Base-by-base conservation (phyloP, 2,797 vertebrate species). In the Hapalemur alaotrensis region DNA sequence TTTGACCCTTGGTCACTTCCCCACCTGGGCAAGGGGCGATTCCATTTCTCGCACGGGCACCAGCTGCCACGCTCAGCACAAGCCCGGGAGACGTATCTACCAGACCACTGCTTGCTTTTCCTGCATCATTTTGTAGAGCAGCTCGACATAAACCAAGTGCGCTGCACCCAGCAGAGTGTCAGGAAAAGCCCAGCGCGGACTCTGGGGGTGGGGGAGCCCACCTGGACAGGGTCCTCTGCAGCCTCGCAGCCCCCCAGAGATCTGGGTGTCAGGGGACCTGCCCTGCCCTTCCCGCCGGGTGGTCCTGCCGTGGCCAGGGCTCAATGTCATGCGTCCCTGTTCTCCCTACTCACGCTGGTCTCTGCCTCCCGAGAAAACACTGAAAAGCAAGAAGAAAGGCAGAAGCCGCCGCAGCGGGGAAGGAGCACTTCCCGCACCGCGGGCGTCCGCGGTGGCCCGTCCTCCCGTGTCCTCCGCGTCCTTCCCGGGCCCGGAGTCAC, bases 401-500 rank as follows among this genome's bases (percentile, higher is more conserved):
- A 35, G 73, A 57, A 43, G 41, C 65, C 2, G 5, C 5, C 0
- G 54, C 8, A 1, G 85, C 79, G 22, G 28, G 28, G 0, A 20
- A 84, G 78, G 98, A 98, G 91, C 96, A 96, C 98, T 98, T 98
- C 98, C 98, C 95, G 3, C 98, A 97, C 98, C 97, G 92, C 98
- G 98, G 99, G 99, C 98, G 97, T 98, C 99, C 98, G 99, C 98
- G 98, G 99, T 99, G 99, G 99, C 99, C 99, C 99, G 99, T 99
- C 99, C 99, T 99, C 99, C 98, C 98, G 75, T 35, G 95, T 94
- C 95, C 92, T 81, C 57, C 70, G 99, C 99, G 99, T 99, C 99
- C 99, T 99, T 99, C 99, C 99, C 98, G 95, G 99, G 99, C 99
- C 99, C 98, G 98, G 98, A 99, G 99, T 99, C 99, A 99, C 98